Conservation (phyloP, 2,888 invertebrate genomes). For the Harpalus rufipes region DNA sequence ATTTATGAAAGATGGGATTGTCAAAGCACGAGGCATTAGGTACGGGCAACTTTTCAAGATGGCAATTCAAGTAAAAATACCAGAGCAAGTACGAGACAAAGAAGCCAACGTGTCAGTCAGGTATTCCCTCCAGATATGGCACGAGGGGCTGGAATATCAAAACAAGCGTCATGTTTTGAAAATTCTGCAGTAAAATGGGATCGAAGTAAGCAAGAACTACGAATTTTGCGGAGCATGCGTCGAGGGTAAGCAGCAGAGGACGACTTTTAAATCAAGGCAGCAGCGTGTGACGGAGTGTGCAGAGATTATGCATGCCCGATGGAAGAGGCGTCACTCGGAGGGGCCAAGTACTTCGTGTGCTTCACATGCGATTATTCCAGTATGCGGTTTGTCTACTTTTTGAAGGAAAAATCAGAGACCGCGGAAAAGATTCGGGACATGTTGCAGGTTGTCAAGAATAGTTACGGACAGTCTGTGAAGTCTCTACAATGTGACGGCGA, state of each 20-base stretch:
- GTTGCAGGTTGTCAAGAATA: constrained; percentile 23
- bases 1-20: constrained; percentile 39
- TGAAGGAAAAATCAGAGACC: not conserved
- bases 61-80: constrained; percentile 4
- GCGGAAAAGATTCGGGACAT: constrained; percentile 26
- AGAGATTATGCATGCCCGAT: constrained; percentile 65
- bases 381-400: constrained; percentile 8
- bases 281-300: constrained; percentile 50
- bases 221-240: constrained; percentile 67
- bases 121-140: constrained; percentile 67
- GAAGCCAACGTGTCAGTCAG: not conserved
- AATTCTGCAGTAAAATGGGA: constrained; percentile 62
- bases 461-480: not conserved
- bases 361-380: constrained; percentile 68
- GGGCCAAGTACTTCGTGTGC: constrained; percentile 63
- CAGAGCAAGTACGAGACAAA: constrained; percentile 26
- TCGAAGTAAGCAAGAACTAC: too few relatives aligned
- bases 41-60: not conserved
- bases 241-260: constrained; percentile 69
- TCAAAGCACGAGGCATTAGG: constrained; percentile 50
- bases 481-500: constrained; percentile 47
- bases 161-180: constrained; percentile 68
- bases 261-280: constrained; percentile 64
- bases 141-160: constrained; percentile 62
- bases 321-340: constrained; percentile 39